These are phyloP conservation scores for Tenebrio molitor DNA, from an alignment of 1,140 invertebrate species.

Conservation along the genomic window DNA sequence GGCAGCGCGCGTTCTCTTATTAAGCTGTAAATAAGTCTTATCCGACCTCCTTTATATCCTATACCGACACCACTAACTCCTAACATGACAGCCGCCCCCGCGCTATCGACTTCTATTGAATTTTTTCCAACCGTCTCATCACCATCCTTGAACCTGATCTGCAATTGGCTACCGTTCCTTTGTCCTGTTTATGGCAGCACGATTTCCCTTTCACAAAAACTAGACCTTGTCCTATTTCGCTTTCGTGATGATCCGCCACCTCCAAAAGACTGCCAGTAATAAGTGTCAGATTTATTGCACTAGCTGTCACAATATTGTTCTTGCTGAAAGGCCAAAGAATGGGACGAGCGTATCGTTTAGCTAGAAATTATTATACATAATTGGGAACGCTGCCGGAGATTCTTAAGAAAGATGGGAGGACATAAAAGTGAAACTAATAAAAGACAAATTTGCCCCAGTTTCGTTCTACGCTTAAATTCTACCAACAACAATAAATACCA, in stretches of 20 bases:
- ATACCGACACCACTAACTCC: conserved; percentile 30
- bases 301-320: conserved; percentile 28
- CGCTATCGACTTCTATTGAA: conserved; percentile 21
- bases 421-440: no score
- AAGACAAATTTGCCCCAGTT: no score
- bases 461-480: no score
- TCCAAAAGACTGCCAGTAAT: neutral
- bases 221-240: conserved; percentile 28
- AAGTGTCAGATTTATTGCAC: conserved; percentile 22
- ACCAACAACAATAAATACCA: no score
- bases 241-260: conserved; percentile 29
- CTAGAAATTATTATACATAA: neutral
- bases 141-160: neutral
- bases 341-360: neutral
- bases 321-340: neutral
- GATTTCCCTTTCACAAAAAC: conserved; percentile 30
- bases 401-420: no score
- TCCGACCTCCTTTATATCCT: conserved; percentile 44
- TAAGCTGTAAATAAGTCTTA: conserved; percentile 54
- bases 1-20: conserved; percentile 49
- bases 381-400: neutral
- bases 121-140: conserved; percentile 9
- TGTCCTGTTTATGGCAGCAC: conserved; percentile 3
- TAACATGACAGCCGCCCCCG: conserved; percentile 23
- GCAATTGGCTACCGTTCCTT: conserved; percentile 8